These are phyloP conservation scores for Dasypogon diadema DNA, from an alignment of 2,888 invertebrate genomes.

Conservation along the genomic window DNA sequence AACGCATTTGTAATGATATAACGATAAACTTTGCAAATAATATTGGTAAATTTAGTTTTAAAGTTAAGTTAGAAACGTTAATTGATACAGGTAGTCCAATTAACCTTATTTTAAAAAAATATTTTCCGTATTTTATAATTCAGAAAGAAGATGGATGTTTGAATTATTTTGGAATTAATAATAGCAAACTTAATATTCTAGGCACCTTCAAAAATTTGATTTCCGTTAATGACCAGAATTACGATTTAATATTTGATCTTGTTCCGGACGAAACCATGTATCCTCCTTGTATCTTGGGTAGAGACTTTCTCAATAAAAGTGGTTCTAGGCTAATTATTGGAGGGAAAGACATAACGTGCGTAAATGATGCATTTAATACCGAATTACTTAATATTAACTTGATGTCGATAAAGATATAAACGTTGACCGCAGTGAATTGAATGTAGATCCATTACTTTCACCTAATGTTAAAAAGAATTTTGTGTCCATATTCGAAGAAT, in stretches of 20 bases:
- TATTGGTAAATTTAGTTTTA: neutral
- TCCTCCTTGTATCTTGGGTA: neutral
- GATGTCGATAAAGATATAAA: no score
- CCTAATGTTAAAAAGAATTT: neutral
- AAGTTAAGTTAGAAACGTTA: no score
- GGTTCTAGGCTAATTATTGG: neutral
- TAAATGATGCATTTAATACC: neutral
- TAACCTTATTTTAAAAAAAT: no score
- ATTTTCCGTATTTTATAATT: no score
- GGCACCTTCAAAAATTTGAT: neutral
- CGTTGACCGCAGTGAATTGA: neutral
- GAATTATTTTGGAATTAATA: neutral
- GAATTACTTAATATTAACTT: neutral
- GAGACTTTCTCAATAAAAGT: neutral
- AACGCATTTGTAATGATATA: neutral
- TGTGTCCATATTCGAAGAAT: neutral
- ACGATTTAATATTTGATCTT: neutral
- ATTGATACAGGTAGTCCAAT: neutral
- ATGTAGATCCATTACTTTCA: neutral
- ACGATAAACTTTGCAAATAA: neutral
- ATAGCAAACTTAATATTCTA: neutral
- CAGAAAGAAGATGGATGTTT: neutral
- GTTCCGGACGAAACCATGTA: neutral
- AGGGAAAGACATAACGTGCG: neutral
- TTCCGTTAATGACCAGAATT: neutral